Conservation (phyloP, 2,888 invertebrate genomes). For the Thera britannica region DNA sequence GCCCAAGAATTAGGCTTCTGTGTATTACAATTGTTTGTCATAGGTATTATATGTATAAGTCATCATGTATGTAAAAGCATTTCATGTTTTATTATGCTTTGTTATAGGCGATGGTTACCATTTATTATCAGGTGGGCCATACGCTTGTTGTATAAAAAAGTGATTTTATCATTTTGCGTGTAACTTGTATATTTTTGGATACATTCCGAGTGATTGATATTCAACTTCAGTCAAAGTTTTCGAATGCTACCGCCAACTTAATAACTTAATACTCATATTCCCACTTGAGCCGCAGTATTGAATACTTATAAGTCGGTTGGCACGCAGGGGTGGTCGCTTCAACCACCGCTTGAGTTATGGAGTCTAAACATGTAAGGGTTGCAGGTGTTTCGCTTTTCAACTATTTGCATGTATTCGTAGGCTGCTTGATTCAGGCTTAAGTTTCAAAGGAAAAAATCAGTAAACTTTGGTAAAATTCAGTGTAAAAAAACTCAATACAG, state of each 20-base stretch:
- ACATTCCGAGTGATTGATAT: not conserved
- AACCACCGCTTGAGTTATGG: constrained; percentile 67
- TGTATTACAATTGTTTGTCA: too few species aligned
- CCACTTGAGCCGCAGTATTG: constrained; percentile 58
- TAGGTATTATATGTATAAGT: too few species aligned
- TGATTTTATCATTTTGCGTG: not conserved
- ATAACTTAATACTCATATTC: constrained; percentile 49
- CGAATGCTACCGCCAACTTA: constrained; percentile 33
- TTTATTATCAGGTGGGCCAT: too few species aligned
- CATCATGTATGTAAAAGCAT: too few species aligned
- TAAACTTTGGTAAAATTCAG: not conserved
- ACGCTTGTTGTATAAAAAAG: too few species aligned
- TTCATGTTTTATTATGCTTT: too few species aligned
- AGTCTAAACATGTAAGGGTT: constrained; percentile 70
- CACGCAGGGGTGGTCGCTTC: constrained; percentile 69
- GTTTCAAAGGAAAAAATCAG: constrained; percentile 7
- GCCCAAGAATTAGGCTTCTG: too few species aligned
- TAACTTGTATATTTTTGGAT: not conserved
- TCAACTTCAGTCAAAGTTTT: constrained; percentile 27
- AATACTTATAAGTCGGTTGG: constrained; percentile 66
- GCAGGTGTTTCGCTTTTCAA: constrained; percentile 56
- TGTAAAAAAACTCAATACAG: too few species aligned
- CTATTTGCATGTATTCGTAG: constrained; percentile 60
- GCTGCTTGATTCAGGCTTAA: constrained; percentile 30
- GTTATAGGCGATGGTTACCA: too few species aligned